Base-by-base conservation (phyloP, 2,797 vertebrate species). In the Lacerta viridis region DNA sequence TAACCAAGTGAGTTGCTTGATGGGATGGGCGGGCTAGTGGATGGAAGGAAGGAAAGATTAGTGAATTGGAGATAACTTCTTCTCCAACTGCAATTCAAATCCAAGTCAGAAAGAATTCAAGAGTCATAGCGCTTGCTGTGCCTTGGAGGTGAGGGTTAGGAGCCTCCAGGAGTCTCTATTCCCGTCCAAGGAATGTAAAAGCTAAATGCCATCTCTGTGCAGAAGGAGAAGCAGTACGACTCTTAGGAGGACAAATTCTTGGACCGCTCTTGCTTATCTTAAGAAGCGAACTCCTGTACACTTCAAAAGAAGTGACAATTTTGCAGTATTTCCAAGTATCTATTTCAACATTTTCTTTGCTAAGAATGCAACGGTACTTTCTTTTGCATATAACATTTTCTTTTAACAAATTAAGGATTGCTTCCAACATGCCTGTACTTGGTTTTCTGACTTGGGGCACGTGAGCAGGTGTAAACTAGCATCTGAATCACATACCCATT, bases 301-400 rank as follows among this genome's bases (percentile, higher is more conserved):
- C 88, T 94, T 90, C 89, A 93, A 88, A 41, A 93, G 90, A 90
- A 87, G 77, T 91, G 90, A 88, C 79, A 93, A 92, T 80, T 93
- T 89, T 91, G 89, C 0, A 0, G 92, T 78, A 91, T 83, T 88
- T 87, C 93, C 88, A 61, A 91, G 84, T 74, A 75, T 94, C 93
- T 94, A 86, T 92, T 92, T 95, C 91, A 93, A 92, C 81, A 93
- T 92, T 94, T 95, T 95, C 91, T 94, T 93, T 95, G 90, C 68
- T 77, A 92, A 94, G 92, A 95, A 93, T 87, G 89, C 88, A 92
- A 90, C 41, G 76, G 91, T 91, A 88, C 74, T 89, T 92, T 88
- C 74, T 85, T 94, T 93, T 77, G 89, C 84, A 91, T 41, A 82
- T 61, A 84, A 90, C 0, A 4, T 2, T 74, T 83, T 59, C 50